These are phyloP conservation scores for Ispidina lecontei DNA, from an alignment of 2,797 vertebrate species.

Conservation along the genomic window DNA sequence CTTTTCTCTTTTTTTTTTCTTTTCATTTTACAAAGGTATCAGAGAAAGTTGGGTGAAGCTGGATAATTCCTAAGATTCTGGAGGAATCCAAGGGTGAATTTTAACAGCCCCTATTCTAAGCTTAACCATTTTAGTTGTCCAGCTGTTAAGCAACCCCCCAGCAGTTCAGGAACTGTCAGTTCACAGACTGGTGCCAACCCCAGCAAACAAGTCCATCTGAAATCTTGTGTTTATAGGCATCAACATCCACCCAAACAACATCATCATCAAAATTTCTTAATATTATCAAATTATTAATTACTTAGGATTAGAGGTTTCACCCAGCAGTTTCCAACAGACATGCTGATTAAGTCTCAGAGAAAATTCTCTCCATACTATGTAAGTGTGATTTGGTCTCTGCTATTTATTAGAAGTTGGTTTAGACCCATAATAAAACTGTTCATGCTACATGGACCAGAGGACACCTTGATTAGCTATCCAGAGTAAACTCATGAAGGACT, in stretches of 20 bases:
- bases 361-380: neutral
- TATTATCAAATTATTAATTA: neutral
- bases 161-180: neutral
- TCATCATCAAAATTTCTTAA: neutral
- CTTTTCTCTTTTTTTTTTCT: neutral
- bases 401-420: neutral
- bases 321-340: neutral
- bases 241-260: neutral
- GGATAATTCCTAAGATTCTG: neutral
- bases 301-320: neutral
- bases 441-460: neutral
- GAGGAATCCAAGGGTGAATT: neutral
- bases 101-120: neutral
- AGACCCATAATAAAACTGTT: neutral
- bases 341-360: neutral
- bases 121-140: neutral
- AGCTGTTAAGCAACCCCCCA: neutral
- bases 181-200: neutral
- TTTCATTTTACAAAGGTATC: neutral
- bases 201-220: neutral
- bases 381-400: neutral
- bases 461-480: neutral
- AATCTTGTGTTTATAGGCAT: neutral
- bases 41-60: neutral
- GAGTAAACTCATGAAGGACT: neutral